These are phyloP conservation scores for Carcina quercana DNA, from an alignment of 2,888 invertebrate species.

Conservation along the genomic window DNA sequence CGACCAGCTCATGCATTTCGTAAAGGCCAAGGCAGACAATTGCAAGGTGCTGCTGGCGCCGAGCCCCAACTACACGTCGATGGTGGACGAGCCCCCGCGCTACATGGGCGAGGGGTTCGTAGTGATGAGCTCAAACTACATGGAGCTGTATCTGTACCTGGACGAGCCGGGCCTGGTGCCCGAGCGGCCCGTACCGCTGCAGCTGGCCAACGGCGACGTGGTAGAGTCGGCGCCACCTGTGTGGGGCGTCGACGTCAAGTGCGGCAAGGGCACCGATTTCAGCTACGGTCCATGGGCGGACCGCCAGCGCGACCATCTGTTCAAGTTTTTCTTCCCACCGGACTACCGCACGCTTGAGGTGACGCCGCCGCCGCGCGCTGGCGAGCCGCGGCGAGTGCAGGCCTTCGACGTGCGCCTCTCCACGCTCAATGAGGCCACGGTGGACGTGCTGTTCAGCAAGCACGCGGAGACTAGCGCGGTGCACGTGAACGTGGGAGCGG, in stretches of 20 bases:
- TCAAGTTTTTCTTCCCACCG: constrained; percentile 96
- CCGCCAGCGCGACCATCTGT: constrained; percentile 94
- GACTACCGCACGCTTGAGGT: constrained; percentile 87
- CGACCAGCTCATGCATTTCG: constrained; percentile 96
- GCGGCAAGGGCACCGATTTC: constrained; percentile 95
- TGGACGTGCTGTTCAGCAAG: constrained; percentile 97
- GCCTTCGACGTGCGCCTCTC: constrained; percentile 95
- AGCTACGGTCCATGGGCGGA: constrained; percentile 99
- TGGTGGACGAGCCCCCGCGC: constrained; percentile 93
- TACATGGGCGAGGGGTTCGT: constrained; percentile 99
- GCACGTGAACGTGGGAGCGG: constrained; percentile 95
- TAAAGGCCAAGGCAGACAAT: constrained; percentile 96
- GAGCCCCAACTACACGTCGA: constrained; percentile 94
- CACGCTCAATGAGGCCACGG: constrained; percentile 93
- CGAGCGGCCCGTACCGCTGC: constrained; percentile 91
- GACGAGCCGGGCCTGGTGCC: constrained; percentile 96
- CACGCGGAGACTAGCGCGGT: constrained; percentile 96
- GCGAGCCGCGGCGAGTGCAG: constrained; percentile 90
- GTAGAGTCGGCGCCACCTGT: constrained; percentile 95
- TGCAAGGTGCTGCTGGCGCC: constrained; percentile 97
- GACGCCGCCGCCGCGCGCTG: constrained; percentile 88
- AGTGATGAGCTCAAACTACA: constrained; percentile 94
- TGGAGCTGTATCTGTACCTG: constrained; percentile 97
- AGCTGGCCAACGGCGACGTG: constrained; percentile 93
- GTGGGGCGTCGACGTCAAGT: constrained; percentile 96